Conservation (phyloP, 2,888 invertebrate genomes). For the Boloria euphrosyne region DNA sequence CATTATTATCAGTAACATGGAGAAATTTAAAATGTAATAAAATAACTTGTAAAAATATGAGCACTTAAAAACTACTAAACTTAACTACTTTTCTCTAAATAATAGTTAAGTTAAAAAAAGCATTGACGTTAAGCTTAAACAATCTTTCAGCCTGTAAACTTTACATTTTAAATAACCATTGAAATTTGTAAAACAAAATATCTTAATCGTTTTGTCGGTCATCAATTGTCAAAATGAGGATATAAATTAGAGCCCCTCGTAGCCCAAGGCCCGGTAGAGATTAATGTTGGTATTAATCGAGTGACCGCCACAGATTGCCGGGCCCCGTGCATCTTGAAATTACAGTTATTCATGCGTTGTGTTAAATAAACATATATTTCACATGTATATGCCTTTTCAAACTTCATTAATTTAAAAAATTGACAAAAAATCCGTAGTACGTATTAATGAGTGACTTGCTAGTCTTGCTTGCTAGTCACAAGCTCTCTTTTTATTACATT, state of each 20-base stretch:
- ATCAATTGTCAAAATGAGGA: conserved; percentile 78
- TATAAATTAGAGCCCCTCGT: conserved; percentile 72
- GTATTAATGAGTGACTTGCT: neutral
- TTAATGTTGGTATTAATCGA: conserved; percentile 81
- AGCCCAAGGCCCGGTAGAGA: conserved; percentile 61
- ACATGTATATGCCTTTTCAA: neutral
- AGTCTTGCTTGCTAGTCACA: too few species aligned
- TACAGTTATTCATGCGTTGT: conserved; percentile 25
- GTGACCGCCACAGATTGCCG: conserved; percentile 62
- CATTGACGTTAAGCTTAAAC: too few species aligned
- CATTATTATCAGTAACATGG: conserved; percentile 8
- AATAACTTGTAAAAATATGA: neutral
- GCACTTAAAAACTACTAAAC: neutral
- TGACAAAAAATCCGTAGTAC: neutral
- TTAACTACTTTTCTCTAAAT: too few species aligned
- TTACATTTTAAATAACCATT: conserved; percentile 9
- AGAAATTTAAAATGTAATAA: neutral
- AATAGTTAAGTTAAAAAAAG: too few species aligned
- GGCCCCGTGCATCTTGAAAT: conserved; percentile 33
- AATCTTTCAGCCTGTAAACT: too few species aligned
- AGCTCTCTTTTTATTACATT: too few species aligned
- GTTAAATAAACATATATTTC: conserved; percentile 17
- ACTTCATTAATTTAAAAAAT: neutral
- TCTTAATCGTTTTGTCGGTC: conserved; percentile 61
- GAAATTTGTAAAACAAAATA: conserved; percentile 48